Evolutionary conservation across 2,888 invertebrate genomes (phyloP).

Genomic region (Ormyrus nitidulus): DNA sequence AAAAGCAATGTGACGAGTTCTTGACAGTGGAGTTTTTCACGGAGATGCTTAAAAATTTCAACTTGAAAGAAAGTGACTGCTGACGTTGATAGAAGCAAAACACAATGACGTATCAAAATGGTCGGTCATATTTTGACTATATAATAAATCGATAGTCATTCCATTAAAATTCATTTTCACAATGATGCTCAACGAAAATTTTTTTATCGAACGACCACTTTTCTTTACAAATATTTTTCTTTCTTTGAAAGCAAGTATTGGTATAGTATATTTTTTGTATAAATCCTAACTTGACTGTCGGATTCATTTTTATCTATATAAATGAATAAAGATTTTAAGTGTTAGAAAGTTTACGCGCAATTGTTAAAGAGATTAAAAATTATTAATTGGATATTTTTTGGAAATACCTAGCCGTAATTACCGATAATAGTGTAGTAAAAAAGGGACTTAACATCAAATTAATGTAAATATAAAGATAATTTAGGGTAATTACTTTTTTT

Average conservation of each 20-base stretch:
- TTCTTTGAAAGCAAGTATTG: no score
- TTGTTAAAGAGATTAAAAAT: no score
- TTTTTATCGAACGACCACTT: conserved; percentile 1
- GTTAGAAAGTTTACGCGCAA: no score
- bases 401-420: no score
- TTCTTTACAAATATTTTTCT: conserved; percentile 34
- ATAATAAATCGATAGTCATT: conserved; percentile 53
- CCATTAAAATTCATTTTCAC: conserved; percentile 56
- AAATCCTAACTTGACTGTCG: no score
- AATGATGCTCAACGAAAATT: conserved; percentile 39
- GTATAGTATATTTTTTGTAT: no score
- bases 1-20: conserved; percentile 51
- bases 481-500: background rate
- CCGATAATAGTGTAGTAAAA: background rate
- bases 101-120: conserved; percentile 47
- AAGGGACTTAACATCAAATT: background rate
- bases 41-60: conserved; percentile 36
- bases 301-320: no score
- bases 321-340: no score
- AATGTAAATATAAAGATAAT: no score
- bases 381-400: no score
- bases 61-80: conserved; percentile 41
- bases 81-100: conserved; percentile 40
- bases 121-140: conserved; percentile 50
- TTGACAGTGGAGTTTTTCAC: conserved; percentile 34